Evolutionary conservation across 2,113 vertebrate genomes (phyloP), one percentile per base, ranked within the genome.

Genomic region (Oreochromis aureus): DNA sequence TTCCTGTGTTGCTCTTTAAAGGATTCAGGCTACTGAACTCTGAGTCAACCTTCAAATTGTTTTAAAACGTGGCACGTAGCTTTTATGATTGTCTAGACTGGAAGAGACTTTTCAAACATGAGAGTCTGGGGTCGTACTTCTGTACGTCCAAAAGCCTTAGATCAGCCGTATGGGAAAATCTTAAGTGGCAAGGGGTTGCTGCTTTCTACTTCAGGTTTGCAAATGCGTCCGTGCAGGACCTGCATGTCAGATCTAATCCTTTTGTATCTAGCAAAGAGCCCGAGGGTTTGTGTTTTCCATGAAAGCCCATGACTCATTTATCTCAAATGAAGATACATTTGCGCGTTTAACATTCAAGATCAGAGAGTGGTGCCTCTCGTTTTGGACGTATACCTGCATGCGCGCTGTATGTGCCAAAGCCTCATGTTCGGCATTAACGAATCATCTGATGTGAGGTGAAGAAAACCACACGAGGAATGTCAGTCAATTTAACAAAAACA

Each of bases 1-100:
- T 78, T 85, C 61, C 82, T 30, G 44, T 24, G 73, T 83, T 81
- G 54, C 82, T 81, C n/a, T 88, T 80, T 71, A 19, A 36, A 51
- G 39, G 27, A 79, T 89, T 19, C 82, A 88, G 69, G 39, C 71
- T 6, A n/a, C 48, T 87, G 87, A 90, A 90, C 88, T 90, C 69
- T 1, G 44, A 86, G 8, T 91, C 85, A 89, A 89, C 84, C 71
- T 41, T 82, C 27, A 86, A 53, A 90, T 80, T 51, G 61, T 84
- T 86, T 89, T 71, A 54, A 85, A 87, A 73, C 34, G 18, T 76
- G 19, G 6, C 51, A 22, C 8, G 58, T 27, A 30, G 81, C 82
- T 87, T 87, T 86, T 41, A 56, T 58, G 51, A 69, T 87, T 87
- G 36, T 30, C 5, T 30, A n/a, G n/a, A 85, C 54, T 73, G 34